These are phyloP conservation scores for Zosterops pallidus DNA, from an alignment of 2,113 vertebrate species.

Conservation along the genomic window DNA sequence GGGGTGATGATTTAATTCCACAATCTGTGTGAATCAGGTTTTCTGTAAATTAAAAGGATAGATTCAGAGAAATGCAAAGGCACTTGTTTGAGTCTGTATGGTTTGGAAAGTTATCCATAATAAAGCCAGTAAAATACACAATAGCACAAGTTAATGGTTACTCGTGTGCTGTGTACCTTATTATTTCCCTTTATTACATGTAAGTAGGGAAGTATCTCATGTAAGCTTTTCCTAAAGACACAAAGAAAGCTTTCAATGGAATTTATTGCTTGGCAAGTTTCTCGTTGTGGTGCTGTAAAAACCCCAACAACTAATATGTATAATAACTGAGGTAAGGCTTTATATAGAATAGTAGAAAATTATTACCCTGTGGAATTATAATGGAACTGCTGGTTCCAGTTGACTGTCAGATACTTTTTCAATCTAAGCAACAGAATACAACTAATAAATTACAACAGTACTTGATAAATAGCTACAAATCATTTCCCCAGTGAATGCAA, in stretches of 20 bases:
- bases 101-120: conserved; percentile 29
- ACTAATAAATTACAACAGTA: conserved; percentile 41
- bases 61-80: conserved; percentile 37
- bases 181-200: conserved; percentile 50
- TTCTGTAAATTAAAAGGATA: conserved; percentile 56
- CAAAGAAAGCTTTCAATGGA: conserved; percentile 54
- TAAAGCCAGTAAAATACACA: conserved; percentile 33
- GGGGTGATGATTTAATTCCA: conserved; percentile 52
- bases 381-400: conserved; percentile 43
- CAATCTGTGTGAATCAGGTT: conserved; percentile 60
- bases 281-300: conserved; percentile 37
- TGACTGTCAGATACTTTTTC: conserved; percentile 45
- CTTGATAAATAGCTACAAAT: conserved; percentile 53
- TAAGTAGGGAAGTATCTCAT: conserved; percentile 51
- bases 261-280: conserved; percentile 61
- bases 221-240: conserved; percentile 56
- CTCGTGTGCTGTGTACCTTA: conserved; percentile 35
- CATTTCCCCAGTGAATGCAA: conserved; percentile 36
- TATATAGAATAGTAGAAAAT: conserved; percentile 46
- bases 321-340: conserved; percentile 40
- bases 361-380: conserved; percentile 45
- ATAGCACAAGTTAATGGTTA: conserved; percentile 43
- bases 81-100: neutral
- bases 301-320: conserved; percentile 1
- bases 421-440: conserved; percentile 32